A percentile compares a stretch with the other conserved stretches of the same genome.
Conservation (phyloP, 2,888 invertebrate species). For the Plagiodera versicolora region DNA sequence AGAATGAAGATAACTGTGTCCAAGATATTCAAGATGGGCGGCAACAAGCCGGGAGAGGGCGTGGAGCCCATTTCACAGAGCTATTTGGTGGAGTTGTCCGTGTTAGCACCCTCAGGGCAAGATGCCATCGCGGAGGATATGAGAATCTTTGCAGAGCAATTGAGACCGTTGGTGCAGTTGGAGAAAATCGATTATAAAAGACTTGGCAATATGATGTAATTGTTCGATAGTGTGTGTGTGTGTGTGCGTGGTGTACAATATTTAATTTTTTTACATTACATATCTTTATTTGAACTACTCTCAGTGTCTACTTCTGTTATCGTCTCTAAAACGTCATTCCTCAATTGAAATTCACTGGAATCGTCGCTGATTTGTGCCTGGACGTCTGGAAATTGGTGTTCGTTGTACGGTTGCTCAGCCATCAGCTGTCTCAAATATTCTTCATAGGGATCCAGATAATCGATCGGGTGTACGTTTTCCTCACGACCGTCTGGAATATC, state of each 20-base stretch:
- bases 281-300: conserved; percentile 22
- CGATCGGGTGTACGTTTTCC: background rate
- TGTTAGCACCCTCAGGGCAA: conserved; percentile 87
- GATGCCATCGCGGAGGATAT: conserved; percentile 96
- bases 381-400: background rate
- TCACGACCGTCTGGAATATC: background rate
- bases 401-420: conserved; percentile 15
- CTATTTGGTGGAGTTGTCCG: conserved; percentile 90
- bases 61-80: conserved; percentile 88
- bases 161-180: conserved; percentile 86
- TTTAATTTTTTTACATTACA: conserved; percentile 11
- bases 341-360: conserved; percentile 17
- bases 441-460: conserved; percentile 23
- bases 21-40: conserved; percentile 80
- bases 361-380: conserved; percentile 4
- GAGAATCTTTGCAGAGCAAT: conserved; percentile 91
- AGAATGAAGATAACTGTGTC: conserved; percentile 96
- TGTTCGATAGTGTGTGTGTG: background rate
- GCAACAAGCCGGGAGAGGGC: conserved; percentile 66
- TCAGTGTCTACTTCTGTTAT: conserved; percentile 27
- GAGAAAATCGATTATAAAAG: conserved; percentile 92
- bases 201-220: conserved; percentile 52
- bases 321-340: conserved; percentile 26
- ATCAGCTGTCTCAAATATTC: conserved; percentile 22
- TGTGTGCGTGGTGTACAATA: background rate